Percentiles rank a stretch among this genome's conserved stretches.
Evolutionary conservation across 2,888 invertebrate species (phyloP).

Genomic region (Adela reaumurella): DNA sequence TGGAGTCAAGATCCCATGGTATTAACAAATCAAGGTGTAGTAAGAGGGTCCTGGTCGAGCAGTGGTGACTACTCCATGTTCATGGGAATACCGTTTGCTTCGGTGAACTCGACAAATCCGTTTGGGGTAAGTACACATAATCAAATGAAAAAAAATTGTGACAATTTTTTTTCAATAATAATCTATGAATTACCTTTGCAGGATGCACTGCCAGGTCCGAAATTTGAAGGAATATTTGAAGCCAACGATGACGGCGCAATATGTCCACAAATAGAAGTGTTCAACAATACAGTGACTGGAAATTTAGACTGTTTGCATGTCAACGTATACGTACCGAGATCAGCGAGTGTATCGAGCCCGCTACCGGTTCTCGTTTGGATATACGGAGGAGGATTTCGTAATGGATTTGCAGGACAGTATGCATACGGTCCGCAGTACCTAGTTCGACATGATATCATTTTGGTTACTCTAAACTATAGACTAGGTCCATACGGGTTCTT

Average conservation of each 20-base stretch:
- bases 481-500: neutral
- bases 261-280: neutral
- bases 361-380: slow-evolving; percentile 29
- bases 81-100: slow-evolving; percentile 33
- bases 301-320: slow-evolving; percentile 8
- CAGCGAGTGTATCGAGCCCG: slow-evolving; percentile 18
- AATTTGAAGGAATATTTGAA: slow-evolving; percentile 5
- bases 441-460: neutral
- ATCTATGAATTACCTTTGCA: too few relatives aligned
- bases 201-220: neutral
- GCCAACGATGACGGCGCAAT: slow-evolving; percentile 7
- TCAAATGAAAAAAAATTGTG: too few relatives aligned
- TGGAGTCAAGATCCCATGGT: slow-evolving; percentile 16
- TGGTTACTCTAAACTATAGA: neutral
- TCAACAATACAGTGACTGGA: neutral
- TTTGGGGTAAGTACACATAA: slow-evolving; percentile 30
- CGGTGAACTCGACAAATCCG: slow-evolving; percentile 24
- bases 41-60: slow-evolving; percentile 19
- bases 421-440: slow-evolving; percentile 21
- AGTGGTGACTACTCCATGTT: slow-evolving; percentile 25
- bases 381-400: slow-evolving; percentile 22
- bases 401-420: slow-evolving; percentile 19
- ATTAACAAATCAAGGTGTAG: slow-evolving; percentile 17
- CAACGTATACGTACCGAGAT: slow-evolving; percentile 26
- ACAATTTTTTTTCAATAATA: too few relatives aligned